Evolutionary conservation across 2,888 invertebrate genomes (phyloP).

Genomic region (Scaptomyza cyrtandrae): DNA sequence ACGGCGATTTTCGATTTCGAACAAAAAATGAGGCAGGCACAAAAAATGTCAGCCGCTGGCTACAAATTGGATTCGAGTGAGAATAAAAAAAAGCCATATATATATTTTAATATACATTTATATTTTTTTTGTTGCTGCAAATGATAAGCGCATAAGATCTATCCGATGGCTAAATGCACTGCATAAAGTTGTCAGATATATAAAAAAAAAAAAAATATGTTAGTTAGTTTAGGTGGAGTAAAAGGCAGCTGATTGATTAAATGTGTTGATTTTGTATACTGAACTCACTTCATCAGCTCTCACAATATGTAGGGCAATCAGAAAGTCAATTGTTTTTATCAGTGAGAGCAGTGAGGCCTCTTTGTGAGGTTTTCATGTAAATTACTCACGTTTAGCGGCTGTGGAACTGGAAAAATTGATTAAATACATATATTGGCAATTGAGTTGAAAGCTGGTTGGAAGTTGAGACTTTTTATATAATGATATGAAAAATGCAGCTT

Average conservation of each 20-base stretch:
- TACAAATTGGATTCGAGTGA: constrained; percentile 38
- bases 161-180: constrained; percentile 17
- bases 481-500: constrained; percentile 5
- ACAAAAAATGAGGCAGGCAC: constrained; percentile 40
- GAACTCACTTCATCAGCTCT: not conserved
- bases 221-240: not conserved
- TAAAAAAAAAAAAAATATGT: not conserved
- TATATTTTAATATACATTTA: constrained; percentile 48
- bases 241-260: constrained; percentile 12
- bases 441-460: constrained; percentile 14
- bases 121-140: constrained; percentile 23
- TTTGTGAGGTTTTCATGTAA: constrained; percentile 32
- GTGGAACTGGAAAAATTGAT: constrained; percentile 35
- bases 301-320: constrained; percentile 10
- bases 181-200: not conserved
- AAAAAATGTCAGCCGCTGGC: constrained; percentile 38
- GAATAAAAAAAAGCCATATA: not conserved
- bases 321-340: constrained; percentile 9
- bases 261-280: constrained; percentile 12
- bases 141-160: constrained; percentile 15
- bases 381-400: constrained; percentile 34
- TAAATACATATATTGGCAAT: constrained; percentile 30
- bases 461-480: not conserved
- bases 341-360: not conserved
- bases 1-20: constrained; percentile 29